Conservation (phyloP, 2,888 invertebrate species). For the Choristoneura rosaceana region DNA sequence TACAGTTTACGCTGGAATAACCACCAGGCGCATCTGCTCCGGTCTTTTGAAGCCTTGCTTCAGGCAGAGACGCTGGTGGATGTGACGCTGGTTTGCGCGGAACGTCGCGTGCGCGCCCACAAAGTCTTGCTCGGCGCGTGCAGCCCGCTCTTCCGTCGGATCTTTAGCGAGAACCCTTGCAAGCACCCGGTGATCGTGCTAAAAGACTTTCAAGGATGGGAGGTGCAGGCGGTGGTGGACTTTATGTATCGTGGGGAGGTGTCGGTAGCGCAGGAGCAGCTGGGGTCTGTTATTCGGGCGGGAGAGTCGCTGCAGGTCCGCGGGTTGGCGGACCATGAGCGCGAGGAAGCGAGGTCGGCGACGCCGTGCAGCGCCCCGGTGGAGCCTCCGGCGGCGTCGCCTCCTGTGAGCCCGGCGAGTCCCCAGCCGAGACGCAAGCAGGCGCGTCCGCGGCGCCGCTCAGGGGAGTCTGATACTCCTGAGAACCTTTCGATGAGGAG, state of each 20-base stretch:
- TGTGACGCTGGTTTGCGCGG: constrained; percentile 95
- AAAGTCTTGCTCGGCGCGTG: constrained; percentile 95
- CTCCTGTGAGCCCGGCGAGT: constrained; percentile 87
- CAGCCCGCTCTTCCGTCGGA: constrained; percentile 95
- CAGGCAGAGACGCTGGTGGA: constrained; percentile 95
- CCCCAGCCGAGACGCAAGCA: constrained; percentile 94
- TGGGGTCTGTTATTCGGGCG: constrained; percentile 93
- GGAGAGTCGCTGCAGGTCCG: constrained; percentile 95
- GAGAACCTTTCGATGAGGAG: constrained; percentile 88
- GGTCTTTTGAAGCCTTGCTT: constrained; percentile 94
- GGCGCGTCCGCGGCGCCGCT: constrained; percentile 93
- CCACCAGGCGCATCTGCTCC: constrained; percentile 94
- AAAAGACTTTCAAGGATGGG: constrained; percentile 95
- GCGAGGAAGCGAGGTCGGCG: constrained; percentile 77
- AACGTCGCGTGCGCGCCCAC: constrained; percentile 94
- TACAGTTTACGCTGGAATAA: constrained; percentile 98
- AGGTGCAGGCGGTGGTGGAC: constrained; percentile 95
- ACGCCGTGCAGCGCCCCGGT: constrained; percentile 75
- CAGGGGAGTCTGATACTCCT: constrained; percentile 88
- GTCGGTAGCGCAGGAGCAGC: constrained; percentile 93
- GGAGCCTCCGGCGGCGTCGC: constrained; percentile 77
- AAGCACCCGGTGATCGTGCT: constrained; percentile 97
- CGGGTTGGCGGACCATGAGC: constrained; percentile 89
- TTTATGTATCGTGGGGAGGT: constrained; percentile 98
- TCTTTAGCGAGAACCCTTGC: constrained; percentile 96